Evolutionary conservation across 2,797 vertebrate species (phyloP), one percentile per base, ranked within the genome.

Genomic region (Gymnodraco acuticeps): DNA sequence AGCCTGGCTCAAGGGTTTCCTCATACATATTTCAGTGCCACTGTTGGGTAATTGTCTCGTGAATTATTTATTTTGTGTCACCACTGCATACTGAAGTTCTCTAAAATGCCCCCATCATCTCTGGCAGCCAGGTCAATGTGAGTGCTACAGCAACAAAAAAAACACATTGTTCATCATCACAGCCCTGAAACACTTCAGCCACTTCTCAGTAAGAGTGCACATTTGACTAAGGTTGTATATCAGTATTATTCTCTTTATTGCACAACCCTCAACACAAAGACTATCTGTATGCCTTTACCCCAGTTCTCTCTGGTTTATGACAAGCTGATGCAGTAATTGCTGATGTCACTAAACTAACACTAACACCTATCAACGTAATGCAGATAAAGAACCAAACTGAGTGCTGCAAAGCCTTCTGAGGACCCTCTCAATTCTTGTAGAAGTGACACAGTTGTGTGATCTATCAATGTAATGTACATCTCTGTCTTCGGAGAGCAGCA

Each of bases 21-120:
- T 81, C 41, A 66, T 84, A 42, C 46, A 63, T 73, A 66, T 56
- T 77, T 16, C 65, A 75, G 20, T 17, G 50, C 4, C 66, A 20
- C 41, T 73, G 75, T 64, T 75, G 75, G 43, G 63, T 76, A 63
- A 84, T 79, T 79, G 65, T 71, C 65, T 51, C 54, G 47, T 84
- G 71, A 86, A 86, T 85, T 64, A 87, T 85, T 87, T 74, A 87
- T 89, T 55, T 69, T 66, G 20, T 50, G 52, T 78, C 48, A 46
- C 53, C 56, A 43, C 50, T 62, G 27, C 67, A 52, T 38, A 81
- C 20, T 45, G 50, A 48, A 19, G 48, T 47, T 58, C 43, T 72
- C 42, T 51, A 46, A 80, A 78, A 41, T 53, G 17, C 41, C 42
- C 13, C 27, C 61, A 70, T 56, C 59, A 56, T 63, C 68, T 67